Base-by-base conservation (phyloP, 2,888 invertebrate species). In the Lumbricus terrestris region DNA sequence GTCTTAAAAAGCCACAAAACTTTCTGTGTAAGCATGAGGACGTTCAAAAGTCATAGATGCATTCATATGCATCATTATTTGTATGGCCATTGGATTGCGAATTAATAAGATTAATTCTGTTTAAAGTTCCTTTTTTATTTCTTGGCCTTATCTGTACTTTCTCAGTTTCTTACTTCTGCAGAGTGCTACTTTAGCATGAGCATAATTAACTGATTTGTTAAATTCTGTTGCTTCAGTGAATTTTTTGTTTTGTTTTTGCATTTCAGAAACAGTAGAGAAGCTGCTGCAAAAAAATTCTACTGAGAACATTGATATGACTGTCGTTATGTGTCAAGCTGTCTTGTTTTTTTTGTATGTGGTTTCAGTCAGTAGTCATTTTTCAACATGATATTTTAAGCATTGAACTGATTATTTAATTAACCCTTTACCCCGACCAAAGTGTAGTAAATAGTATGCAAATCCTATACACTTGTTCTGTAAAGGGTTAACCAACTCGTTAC, bases 221-320 rank as follows among this genome's bases (percentile, higher is more conserved):
- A 83, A 33, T 83, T 20, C n/a, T 29, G 3, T 83, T 15, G 83
- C 34, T 35, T 29, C 29, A 54, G 23, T 13, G 29, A 54, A 54
- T 69, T n/a, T 69, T 69, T n/a, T 69, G n/a, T 69, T 69, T 82
- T 38, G 8, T 89, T 18, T 89, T 88, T 89, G 37, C 38, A 23
- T 90, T 91, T 38, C 90, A 92, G 92, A 88, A 92, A 88, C 47
- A 91, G 90, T 42, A 92, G 90, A 88, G 92, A 92, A 54, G 91
- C 92, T 34, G 91, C 92, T 35, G 92, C 92, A 15, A 92, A 92
- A 91, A 92, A 92, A 88, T 91, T 92, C 83, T 92, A 92, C 83
- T 92, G 90, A 91, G 40, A 54, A 40, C 82, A 85, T 69, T 69
- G 69, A 69, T 8, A 13, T 69, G 29, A n/a, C n/a, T 69, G 69